phyloP scores from a whole-genome alignment of 2,113 vertebrate species.

The Plestiodon gilberti region DNA sequence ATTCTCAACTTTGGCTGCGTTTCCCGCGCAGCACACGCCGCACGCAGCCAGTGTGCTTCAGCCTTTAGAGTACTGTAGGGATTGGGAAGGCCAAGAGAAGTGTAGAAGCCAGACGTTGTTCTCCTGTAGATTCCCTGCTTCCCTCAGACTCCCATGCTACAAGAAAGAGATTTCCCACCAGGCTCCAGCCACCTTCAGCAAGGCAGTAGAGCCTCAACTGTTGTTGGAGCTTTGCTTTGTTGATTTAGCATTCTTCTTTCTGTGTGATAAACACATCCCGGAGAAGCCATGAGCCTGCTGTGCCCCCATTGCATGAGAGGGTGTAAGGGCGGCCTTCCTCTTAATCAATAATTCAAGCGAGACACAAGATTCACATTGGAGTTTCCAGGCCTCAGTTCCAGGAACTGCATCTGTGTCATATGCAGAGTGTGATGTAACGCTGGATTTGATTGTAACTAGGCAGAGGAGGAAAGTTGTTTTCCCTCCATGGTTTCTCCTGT shows the following conservation, averaged over 20 bases:
- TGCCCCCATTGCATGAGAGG: constrained; percentile 42
- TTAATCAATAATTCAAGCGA: constrained; percentile 66
- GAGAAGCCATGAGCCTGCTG: not conserved
- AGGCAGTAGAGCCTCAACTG: not conserved
- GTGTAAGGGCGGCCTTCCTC: constrained; percentile 42
- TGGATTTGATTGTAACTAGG: not conserved
- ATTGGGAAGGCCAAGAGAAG: not conserved
- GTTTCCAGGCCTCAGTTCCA: constrained; percentile 27
- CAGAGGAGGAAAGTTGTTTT: constrained; percentile 16
- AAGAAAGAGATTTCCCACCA: not conserved
- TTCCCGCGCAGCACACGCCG: no score
- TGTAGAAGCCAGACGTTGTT: no score
- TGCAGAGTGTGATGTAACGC: not conserved
- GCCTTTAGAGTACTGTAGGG: not conserved
- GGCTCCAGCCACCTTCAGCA: not conserved
- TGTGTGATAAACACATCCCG: not conserved
- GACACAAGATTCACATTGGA: constrained; percentile 34
- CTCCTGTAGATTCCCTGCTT: not conserved
- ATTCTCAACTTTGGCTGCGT: no score
- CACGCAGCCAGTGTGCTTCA: no score
- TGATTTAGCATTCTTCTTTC: not conserved
- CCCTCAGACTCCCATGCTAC: not conserved
- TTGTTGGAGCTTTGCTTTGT: constrained; percentile 3
- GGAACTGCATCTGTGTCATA: not conserved
- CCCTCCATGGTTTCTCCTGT: not conserved